Conservation (phyloP, 2,888 invertebrate species). For the Pandemis heparana region DNA sequence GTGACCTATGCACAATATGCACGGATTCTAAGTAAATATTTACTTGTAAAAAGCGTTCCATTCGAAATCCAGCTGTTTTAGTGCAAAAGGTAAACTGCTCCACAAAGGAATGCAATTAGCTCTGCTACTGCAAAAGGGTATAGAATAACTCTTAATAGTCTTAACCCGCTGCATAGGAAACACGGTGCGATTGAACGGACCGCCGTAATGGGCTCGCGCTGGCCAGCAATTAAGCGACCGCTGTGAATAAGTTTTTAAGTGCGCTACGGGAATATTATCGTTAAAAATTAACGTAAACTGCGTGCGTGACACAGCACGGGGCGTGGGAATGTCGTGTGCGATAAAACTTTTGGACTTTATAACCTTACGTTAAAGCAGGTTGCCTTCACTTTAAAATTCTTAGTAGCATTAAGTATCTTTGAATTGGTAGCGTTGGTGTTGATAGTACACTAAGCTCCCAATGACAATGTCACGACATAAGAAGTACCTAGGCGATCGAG, state of each 20-base stretch:
- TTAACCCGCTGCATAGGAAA: constrained; percentile 22
- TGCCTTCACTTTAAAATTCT: too few species aligned
- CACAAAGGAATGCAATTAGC: constrained; percentile 10
- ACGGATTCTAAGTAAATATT: too few species aligned
- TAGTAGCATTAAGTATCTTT: too few species aligned
- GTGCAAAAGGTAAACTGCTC: not conserved
- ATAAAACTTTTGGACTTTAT: not conserved
- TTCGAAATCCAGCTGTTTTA: not conserved
- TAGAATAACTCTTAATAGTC: constrained; percentile 11
- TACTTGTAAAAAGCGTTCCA: not conserved
- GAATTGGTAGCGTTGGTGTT: too few species aligned
- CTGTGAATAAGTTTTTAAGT: constrained; percentile 40
- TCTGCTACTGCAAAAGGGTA: not conserved
- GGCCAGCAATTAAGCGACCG: constrained; percentile 36
- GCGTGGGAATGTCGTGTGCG: constrained; percentile 9
- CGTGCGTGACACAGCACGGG: constrained; percentile 21
- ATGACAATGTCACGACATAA: too few species aligned
- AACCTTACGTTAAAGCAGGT: too few species aligned
- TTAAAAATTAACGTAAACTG: constrained; percentile 19
- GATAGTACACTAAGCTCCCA: too few species aligned
- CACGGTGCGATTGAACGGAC: constrained; percentile 28
- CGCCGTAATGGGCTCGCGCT: constrained; percentile 36
- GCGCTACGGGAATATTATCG: constrained; percentile 39
- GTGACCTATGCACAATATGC: not conserved
- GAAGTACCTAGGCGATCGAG: too few species aligned